These are phyloP conservation scores for Poicephalus gulielmi DNA, from an alignment of 2,113 vertebrate species.

Conservation along the genomic window DNA sequence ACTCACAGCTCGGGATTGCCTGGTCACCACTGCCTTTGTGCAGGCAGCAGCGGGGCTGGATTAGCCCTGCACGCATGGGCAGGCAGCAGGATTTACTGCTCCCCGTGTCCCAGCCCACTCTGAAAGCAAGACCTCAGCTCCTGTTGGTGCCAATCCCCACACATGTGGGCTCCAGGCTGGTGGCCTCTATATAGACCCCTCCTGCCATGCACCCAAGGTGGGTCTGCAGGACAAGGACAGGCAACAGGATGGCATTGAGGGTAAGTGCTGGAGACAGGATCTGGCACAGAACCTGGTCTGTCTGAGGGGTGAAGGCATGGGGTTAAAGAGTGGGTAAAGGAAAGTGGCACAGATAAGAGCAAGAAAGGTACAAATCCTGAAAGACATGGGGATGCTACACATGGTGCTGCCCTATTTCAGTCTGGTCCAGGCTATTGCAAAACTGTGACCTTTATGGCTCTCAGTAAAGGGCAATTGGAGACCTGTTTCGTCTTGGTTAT, in stretches of 20 bases:
- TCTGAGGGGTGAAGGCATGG: accelerated
- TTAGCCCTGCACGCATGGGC: background rate
- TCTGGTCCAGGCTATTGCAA: background rate
- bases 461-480: accelerated
- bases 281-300: background rate
- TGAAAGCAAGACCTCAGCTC: background rate
- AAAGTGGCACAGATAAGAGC: accelerated
- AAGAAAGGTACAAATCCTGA: background rate
- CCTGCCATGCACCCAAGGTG: accelerated
- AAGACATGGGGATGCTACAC: accelerated
- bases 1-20: background rate
- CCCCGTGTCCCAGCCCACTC: background rate
- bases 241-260: background rate
- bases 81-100: background rate
- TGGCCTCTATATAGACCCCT: background rate
- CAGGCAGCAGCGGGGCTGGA: background rate
- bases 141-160: background rate
- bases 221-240: background rate
- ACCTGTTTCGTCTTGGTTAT: background rate
- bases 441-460: accelerated
- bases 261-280: background rate
- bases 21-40: background rate
- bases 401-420: accelerated
- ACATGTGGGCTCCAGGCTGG: background rate
- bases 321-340: accelerated